Percentiles rank a stretch among this genome's conserved stretches.
Conservation (phyloP, 1,140 invertebrate genomes). For the Drosophila ohnishii region DNA sequence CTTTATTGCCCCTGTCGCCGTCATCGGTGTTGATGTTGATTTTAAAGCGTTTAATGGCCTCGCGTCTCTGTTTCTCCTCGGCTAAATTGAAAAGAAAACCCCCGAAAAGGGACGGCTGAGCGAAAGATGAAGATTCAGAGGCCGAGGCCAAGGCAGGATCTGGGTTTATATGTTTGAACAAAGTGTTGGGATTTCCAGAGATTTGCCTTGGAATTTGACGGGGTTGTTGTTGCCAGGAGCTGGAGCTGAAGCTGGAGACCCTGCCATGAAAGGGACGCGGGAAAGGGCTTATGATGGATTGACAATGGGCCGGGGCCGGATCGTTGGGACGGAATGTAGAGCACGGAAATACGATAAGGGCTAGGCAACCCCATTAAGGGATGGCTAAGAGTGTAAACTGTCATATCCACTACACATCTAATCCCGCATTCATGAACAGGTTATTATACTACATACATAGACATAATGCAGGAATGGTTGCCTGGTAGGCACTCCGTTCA, state of each 20-base stretch:
- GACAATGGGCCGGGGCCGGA: slow-evolving; percentile 35
- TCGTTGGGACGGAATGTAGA: slow-evolving; percentile 37
- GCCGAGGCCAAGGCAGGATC: slow-evolving; percentile 30
- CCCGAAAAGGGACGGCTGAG: slow-evolving; percentile 2
- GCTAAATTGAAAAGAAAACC: slow-evolving; percentile 70
- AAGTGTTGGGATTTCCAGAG: slow-evolving; percentile 73
- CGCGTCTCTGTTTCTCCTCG: slow-evolving; percentile 32
- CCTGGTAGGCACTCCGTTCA: slow-evolving; percentile 4
- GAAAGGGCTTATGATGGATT: slow-evolving; percentile 58
- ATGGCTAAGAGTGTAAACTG: slow-evolving; percentile 21
- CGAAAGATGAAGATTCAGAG: slow-evolving; percentile 27
- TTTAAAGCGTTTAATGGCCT: slow-evolving; percentile 78
- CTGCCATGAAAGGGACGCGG: slow-evolving; percentile 26
- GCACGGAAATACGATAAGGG: slow-evolving; percentile 29
- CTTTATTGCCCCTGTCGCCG: slow-evolving; percentile 75
- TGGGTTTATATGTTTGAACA: slow-evolving; percentile 69
- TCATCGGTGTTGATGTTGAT: slow-evolving; percentile 70
- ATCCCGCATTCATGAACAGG: slow-evolving; percentile 34
- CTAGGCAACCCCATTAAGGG: neutral
- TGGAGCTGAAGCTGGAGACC: neutral
- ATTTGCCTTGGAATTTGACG: slow-evolving; percentile 55
- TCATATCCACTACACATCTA: slow-evolving; percentile 34
- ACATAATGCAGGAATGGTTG: slow-evolving; percentile 12
- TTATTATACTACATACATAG: slow-evolving; percentile 16
- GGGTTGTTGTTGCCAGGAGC: slow-evolving; percentile 30